Base-by-base conservation (phyloP, 2,888 invertebrate species). In the Ferrisia virgata region DNA sequence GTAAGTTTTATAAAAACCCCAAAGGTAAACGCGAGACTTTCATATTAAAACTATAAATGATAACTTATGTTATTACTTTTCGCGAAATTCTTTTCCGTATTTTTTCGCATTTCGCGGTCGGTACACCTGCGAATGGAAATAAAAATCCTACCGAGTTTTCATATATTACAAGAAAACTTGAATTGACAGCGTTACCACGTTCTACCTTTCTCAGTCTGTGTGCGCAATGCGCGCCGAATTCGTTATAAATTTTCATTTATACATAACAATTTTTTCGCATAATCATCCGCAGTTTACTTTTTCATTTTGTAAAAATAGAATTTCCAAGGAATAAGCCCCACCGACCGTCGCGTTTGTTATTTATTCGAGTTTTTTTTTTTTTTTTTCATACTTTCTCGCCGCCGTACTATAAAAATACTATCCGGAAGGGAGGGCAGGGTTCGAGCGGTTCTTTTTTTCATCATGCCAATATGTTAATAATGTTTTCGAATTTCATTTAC, bases 41-140 rank as follows among this genome's bases (percentile, higher is more conserved):
- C 53, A 81, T 81, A 81, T 81, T 47, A 81, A 81, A 81, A 81
- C 81, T 81, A 81, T 79, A 53, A 81, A 81, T 81, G 81, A 81
- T 81, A 81, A 53, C 81, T 81, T 81, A 81, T 53, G 81, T 81
- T 81, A 81, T 81, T 81, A 81, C 53, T 47, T 81, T 81, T 80
- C 43, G 43, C 53, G 47, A 72, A 72, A 72, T 33, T 81, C 53
- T 81, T 81, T 81, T 47, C 33, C 53, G 43, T 43, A 43, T 79
- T 79, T 64, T 64, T 79, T 79, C 79, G 33, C 33, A 81, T 53
- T 72, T 72, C 72, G 72, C 72, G 72, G 72, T 72, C 72, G 72
- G 72, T 81, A 81, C 81, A 81, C 81, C 81, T 47, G 53, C 81
- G 81, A 81, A 81, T 81, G 53, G 81, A 81, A 81, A 81, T 53